A percentile compares a stretch with the other conserved stretches of the same genome.
Evolutionary conservation across 37 sponge, comb jelly and placozoan genomes (phyloP).

Genomic region (Cliona cf. orientalis): DNA sequence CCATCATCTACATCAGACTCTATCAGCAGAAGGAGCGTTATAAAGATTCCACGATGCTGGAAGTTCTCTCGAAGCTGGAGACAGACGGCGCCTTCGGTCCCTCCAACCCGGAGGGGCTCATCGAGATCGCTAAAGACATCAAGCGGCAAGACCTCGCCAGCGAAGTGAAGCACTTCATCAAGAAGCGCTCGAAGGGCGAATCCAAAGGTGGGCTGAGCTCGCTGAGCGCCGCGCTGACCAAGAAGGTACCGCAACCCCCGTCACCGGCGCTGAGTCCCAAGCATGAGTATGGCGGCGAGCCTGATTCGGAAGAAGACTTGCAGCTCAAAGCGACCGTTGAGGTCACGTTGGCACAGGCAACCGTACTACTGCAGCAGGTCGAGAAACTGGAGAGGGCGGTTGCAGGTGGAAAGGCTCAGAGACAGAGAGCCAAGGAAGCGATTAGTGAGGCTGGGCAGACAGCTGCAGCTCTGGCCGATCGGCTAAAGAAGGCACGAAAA

Average conservation of each 20-base stretch:
- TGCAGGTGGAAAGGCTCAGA: not conserved
- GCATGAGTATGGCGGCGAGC: not conserved
- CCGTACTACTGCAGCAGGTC: conserved; percentile 33
- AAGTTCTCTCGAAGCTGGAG: conserved; percentile 38
- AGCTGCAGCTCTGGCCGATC: conserved; percentile 14
- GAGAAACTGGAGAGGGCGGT: conserved; percentile 9
- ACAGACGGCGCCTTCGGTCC: conserved; percentile 16
- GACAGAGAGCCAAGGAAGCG: not conserved
- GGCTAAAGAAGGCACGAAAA: conserved; percentile 1
- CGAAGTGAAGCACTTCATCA: conserved; percentile 25
- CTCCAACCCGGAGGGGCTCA: conserved; percentile 23
- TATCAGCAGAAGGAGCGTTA: conserved; percentile 16
- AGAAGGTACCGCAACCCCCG: not conserved
- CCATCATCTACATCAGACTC: conserved; percentile 19
- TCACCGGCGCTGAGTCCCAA: no score
- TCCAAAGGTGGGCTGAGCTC: not conserved
- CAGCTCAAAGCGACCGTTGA: conserved; percentile 19
- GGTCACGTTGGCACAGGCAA: conserved; percentile 26
- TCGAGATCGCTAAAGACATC: conserved; percentile 42
- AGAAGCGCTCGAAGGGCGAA: not conserved
- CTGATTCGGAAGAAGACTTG: conserved; percentile 12
- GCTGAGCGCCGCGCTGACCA: no score
- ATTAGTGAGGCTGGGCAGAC: conserved; percentile 27
- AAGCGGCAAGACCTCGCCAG: conserved; percentile 30
- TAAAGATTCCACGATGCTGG: not conserved